A percentile compares a stretch with the other conserved stretches of the same genome.
Conservation (phyloP, 2,113 vertebrate genomes). For the Pitta sordida region DNA sequence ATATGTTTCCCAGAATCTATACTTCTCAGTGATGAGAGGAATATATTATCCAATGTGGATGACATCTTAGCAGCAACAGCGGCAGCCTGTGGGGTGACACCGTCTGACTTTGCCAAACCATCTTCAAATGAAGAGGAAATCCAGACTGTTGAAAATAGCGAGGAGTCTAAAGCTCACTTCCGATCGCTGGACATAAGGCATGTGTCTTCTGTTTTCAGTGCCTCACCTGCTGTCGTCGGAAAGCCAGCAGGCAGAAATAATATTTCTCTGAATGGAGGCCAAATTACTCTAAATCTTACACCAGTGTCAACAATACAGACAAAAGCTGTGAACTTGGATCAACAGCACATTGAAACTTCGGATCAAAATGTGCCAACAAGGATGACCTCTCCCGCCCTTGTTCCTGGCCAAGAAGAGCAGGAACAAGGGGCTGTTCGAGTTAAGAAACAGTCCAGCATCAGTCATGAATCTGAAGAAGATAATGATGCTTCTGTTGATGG, state of each 20-base stretch:
- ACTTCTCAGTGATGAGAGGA: constrained; percentile 91
- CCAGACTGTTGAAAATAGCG: constrained; percentile 72
- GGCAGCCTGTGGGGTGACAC: constrained; percentile 90
- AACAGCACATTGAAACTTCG: constrained; percentile 70
- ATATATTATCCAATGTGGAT: constrained; percentile 94
- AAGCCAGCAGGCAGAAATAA: constrained; percentile 81
- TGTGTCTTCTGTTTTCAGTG: constrained; percentile 81
- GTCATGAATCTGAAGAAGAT: constrained; percentile 74
- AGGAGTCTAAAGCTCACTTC: constrained; percentile 86
- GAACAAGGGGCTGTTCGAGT: constrained; percentile 64
- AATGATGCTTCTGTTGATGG: constrained; percentile 69
- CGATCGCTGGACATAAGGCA: constrained; percentile 83
- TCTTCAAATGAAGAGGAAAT: constrained; percentile 83
- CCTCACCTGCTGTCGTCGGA: constrained; percentile 75
- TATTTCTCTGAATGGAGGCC: constrained; percentile 85
- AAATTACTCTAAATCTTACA: constrained; percentile 80
- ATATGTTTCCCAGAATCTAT: constrained; percentile 96
- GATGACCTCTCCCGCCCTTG: constrained; percentile 63
- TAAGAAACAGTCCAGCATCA: constrained; percentile 69
- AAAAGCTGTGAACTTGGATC: constrained; percentile 73
- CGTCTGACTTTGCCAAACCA: constrained; percentile 93
- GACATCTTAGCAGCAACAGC: constrained; percentile 96
- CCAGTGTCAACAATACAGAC: constrained; percentile 71
- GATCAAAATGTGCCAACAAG: constrained; percentile 68
- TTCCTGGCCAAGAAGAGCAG: constrained; percentile 70